Evolutionary conservation across 92 coral and sea anemone genomes (phyloP).

Genomic region (Zoanthus sociatus): DNA sequence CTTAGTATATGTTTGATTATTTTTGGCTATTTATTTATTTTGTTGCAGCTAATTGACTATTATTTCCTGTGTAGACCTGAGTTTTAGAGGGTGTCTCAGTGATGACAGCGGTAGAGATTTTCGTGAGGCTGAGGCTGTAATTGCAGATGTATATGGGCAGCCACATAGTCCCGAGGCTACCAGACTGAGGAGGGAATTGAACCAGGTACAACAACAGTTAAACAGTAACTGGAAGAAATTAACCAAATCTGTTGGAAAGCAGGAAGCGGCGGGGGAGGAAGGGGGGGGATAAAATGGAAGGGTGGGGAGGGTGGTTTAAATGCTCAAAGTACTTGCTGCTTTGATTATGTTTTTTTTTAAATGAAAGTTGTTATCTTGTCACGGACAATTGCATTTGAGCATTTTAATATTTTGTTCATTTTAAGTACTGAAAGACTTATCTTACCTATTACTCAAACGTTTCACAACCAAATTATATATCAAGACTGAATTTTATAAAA

Average conservation of each 20-base stretch:
- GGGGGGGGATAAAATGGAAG: no score
- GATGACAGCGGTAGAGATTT: not conserved
- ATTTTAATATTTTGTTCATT: no score
- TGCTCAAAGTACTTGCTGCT: no score
- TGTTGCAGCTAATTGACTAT: not conserved
- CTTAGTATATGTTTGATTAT: not conserved
- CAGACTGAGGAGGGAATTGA: conserved; percentile 5
- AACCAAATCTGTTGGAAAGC: not conserved
- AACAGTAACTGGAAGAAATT: not conserved
- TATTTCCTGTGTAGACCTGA: conserved; percentile 11
- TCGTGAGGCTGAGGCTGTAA: conserved; percentile 9
- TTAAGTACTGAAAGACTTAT: no score
- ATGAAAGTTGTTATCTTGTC: no score
- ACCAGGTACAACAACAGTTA: not conserved
- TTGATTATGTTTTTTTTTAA: no score
- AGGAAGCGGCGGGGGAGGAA: not conserved
- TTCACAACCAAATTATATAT: no score
- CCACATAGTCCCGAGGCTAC: conserved; percentile 35
- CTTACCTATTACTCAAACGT: no score
- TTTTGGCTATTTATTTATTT: not conserved
- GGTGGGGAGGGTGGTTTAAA: no score
- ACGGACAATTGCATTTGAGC: no score
- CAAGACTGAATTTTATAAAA: no score
- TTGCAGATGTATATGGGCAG: conserved; percentile 36
- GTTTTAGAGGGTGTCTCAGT: not conserved